Evolutionary conservation across 2,797 vertebrate species (phyloP), one percentile per base, ranked within the genome.

Genomic region (Champsocephalus esox): DNA sequence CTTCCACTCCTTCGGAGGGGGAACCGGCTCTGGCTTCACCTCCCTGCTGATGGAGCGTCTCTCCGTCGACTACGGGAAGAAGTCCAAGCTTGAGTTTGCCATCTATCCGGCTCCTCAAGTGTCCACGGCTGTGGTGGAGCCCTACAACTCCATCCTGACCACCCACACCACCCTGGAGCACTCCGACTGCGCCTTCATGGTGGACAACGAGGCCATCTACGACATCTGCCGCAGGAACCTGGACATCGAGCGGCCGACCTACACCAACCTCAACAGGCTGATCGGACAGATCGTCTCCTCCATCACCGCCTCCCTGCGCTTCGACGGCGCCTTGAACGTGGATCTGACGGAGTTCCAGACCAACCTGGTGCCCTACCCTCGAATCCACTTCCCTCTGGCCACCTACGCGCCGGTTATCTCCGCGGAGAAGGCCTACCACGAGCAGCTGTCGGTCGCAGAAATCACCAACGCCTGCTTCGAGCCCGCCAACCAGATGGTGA

Each of bases 31-130:
- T 0, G 95, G 96, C 11, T 96, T 96, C 92, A 96, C 95, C 61
- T 96, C 96, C 2, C 84, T 96, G 38, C 75, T 96, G 50, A 96
- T 97, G 95, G 95, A 97, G 56, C 91, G 95, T 9, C 95, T 96
- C 72, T 96, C 96, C 0, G 96, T 96, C n/a, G 95, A 96, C 66
- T 96, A 96, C 0, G 94, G 94, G 19, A 96, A 96, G 75, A 96
- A 96, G 77, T 96, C 95, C 49, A 96, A 96, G 66, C 84, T 96
- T 13, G 95, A 96, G 74, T 92, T 96, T 90, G 87, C 90, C 0
- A 85, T 95, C 0, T 91, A 91, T 0, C 87, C 87, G 0, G 88
- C 88, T 0, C 95, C 95, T 11, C 94, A 94, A 72, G 90, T 95
- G 46, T 95, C 95, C 62, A 96, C 95, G 0, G 84, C 80, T 0